Conservation (phyloP, 2,797 vertebrate species). For the Onychomys torridus region DNA sequence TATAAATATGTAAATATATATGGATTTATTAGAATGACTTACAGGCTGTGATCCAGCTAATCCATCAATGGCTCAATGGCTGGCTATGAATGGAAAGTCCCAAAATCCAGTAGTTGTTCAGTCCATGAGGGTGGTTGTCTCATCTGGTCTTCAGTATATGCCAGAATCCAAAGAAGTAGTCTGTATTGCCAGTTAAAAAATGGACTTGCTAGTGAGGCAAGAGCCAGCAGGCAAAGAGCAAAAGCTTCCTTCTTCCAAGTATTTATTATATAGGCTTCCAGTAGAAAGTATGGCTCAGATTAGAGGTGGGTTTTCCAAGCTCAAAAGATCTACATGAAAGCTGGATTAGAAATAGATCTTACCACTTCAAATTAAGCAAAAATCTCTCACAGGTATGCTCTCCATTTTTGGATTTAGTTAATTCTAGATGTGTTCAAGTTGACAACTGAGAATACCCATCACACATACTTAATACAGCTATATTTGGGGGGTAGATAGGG, state of each 20-base stretch:
- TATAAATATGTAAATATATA: too few relatives aligned
- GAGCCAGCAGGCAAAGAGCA: not conserved
- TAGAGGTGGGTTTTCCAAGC: not conserved
- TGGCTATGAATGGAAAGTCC: not conserved
- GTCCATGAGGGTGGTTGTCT: not conserved
- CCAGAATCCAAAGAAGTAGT: not conserved
- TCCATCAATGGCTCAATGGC: not conserved
- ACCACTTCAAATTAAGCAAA: too few relatives aligned
- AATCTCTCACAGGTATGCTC: too few relatives aligned
- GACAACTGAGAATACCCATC: not conserved
- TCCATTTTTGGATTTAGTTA: too few relatives aligned
- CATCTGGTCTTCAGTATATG: not conserved
- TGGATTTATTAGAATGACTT: not conserved
- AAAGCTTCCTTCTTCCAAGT: not conserved
- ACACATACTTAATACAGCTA: not conserved
- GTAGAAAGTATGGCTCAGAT: not conserved
- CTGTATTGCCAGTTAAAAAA: not conserved
- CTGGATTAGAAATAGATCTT: not conserved
- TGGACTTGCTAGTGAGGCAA: not conserved
- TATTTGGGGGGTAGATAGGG: too few relatives aligned
- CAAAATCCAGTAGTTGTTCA: not conserved
- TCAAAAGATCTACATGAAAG: not conserved
- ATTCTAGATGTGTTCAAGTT: not conserved
- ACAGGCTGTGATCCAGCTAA: not conserved
- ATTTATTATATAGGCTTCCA: not conserved